Percentiles rank a stretch among this genome's conserved stretches.
These are phyloP conservation scores for Labroides dimidiatus DNA, from an alignment of 2,797 vertebrate genomes.

Conservation along the genomic window DNA sequence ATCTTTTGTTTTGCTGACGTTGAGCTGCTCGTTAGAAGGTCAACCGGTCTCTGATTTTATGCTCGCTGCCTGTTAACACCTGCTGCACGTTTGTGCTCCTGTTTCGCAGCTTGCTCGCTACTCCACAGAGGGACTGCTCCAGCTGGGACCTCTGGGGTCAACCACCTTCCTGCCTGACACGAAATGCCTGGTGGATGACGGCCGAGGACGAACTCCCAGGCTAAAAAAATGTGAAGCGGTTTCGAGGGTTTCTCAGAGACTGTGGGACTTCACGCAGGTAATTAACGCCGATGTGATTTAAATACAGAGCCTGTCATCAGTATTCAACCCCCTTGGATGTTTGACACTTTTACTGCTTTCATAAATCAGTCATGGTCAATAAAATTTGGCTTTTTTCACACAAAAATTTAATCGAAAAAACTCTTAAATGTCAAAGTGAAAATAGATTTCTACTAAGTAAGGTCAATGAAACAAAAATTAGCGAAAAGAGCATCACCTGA, in stretches of 20 bases:
- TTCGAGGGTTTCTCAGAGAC: constrained; percentile 88
- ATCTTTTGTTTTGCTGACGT: too few relatives aligned
- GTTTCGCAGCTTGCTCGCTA: constrained; percentile 92
- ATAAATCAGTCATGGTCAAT: too few relatives aligned
- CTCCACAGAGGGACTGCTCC: constrained; percentile 92
- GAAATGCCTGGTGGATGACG: constrained; percentile 95
- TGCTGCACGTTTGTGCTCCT: constrained; percentile 32
- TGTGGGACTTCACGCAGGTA: constrained; percentile 99
- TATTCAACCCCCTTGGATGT: too few relatives aligned
- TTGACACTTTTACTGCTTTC: too few relatives aligned
- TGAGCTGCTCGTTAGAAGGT: background rate
- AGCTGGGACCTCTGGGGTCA: constrained; percentile 95
- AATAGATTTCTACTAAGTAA: too few relatives aligned
- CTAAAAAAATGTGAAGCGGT: constrained; percentile 93
- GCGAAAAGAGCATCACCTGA: too few relatives aligned
- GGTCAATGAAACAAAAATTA: too few relatives aligned
- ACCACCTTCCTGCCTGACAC: constrained; percentile 96
- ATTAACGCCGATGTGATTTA: background rate
- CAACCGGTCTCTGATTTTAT: constrained; percentile 10
- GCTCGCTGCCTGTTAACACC: constrained; percentile 16
- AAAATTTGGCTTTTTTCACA: too few relatives aligned
- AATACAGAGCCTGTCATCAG: too few relatives aligned
- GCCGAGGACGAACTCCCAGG: constrained; percentile 88
- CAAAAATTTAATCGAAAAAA: too few relatives aligned
- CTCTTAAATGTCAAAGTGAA: too few relatives aligned